Conservation (phyloP, 1,140 invertebrate species). For the Cotesia chilonis region DNA sequence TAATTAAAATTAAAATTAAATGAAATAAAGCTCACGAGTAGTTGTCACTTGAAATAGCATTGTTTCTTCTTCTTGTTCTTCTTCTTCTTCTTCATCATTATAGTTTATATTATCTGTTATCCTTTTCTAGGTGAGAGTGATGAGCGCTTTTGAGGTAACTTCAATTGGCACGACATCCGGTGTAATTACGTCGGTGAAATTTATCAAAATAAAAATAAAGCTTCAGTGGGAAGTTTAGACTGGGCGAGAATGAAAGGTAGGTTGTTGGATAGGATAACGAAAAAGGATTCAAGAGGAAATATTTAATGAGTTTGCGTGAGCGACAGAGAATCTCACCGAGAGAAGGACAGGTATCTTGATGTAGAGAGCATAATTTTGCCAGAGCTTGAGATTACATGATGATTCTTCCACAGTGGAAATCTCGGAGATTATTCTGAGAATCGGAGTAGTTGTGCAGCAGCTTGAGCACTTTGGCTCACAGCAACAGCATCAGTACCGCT, state of each 20-base stretch:
- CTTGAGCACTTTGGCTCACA: slow-evolving; percentile 12
- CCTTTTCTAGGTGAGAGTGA: neutral
- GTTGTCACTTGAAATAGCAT: neutral
- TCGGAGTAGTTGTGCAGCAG: neutral
- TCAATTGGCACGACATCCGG: slow-evolving; percentile 7
- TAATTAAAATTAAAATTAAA: no score
- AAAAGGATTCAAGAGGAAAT: no score
- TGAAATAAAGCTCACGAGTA: slow-evolving; percentile 13
- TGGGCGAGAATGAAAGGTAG: no score
- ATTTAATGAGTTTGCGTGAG: no score
- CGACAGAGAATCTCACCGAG: neutral
- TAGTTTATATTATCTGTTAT: neutral
- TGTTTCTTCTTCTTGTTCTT: no score
- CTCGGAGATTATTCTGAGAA: neutral
- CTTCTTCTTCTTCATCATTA: neutral
- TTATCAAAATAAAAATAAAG: slow-evolving; percentile 2
- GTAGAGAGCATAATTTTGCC: slow-evolving; percentile 11
- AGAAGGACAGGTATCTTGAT: neutral
- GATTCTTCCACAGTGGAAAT: neutral
- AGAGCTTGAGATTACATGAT: neutral
- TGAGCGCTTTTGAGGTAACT: slow-evolving; percentile 14
- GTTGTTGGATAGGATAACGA: no score
- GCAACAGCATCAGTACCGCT: slow-evolving; percentile 61
- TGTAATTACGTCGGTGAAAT: neutral
- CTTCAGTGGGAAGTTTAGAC: neutral